phyloP scores from a whole-genome alignment of 2,113 vertebrate genomes.

The Atlantisia rogersi region DNA sequence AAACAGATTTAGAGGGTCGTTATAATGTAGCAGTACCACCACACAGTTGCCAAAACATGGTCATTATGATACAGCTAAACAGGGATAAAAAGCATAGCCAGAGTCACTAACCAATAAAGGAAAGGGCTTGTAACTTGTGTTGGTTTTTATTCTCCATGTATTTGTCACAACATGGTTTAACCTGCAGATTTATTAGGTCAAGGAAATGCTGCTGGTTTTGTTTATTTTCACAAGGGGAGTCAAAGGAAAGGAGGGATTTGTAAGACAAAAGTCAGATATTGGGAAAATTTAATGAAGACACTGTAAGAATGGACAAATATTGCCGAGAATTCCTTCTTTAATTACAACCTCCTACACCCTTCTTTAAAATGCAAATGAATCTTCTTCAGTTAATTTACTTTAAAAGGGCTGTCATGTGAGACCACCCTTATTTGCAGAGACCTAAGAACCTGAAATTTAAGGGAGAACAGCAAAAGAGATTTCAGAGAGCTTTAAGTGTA shows the following conservation, averaged over 20 bases:
- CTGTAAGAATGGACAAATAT: background rate
- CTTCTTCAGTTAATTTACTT: background rate
- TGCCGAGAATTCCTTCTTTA: background rate
- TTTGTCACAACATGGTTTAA: background rate
- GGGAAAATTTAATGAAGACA: background rate
- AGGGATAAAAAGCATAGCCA: background rate
- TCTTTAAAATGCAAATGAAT: conserved; percentile 32
- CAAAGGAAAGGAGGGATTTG: background rate
- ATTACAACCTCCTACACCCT: background rate
- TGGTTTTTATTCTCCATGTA: background rate
- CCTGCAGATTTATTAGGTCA: background rate
- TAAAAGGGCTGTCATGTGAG: background rate
- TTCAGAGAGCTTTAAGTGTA: background rate
- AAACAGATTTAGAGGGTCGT: fast-evolving
- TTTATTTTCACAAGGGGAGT: background rate
- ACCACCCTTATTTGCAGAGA: background rate
- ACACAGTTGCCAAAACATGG: background rate
- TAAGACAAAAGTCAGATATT: background rate
- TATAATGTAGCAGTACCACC: fast-evolving
- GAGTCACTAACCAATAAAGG: no score
- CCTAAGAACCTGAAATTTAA: background rate
- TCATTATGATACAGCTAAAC: background rate
- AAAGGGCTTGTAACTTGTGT: fast-evolving
- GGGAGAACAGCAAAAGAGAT: background rate
- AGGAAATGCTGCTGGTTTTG: background rate